Percentiles rank a stretch among this genome's conserved stretches.
Evolutionary conservation across 2,797 vertebrate species (phyloP).

Genomic region (Halcyon badia): DNA sequence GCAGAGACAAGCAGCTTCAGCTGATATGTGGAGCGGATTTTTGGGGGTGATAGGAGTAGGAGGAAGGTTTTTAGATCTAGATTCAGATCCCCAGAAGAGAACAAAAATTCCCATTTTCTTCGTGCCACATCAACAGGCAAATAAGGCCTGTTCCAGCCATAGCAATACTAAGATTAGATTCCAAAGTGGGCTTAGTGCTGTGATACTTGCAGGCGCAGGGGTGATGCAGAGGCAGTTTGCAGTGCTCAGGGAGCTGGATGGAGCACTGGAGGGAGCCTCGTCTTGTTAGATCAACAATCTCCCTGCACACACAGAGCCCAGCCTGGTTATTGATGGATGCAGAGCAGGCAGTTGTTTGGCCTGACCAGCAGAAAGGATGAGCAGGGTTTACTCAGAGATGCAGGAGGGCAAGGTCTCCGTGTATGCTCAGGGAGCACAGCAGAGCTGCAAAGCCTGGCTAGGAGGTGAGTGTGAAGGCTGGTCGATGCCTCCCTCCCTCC

Average conservation of each 20-base stretch:
- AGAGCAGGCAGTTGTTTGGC: not conserved
- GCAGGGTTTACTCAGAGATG: not conserved
- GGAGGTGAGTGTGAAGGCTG: not conserved
- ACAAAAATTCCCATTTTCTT: not conserved
- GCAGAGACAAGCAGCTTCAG: not conserved
- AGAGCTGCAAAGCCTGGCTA: not conserved
- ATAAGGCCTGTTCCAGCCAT: not conserved
- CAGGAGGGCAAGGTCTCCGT: not conserved
- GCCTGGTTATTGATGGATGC: accelerated
- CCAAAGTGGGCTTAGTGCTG: not conserved
- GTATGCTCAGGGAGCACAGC: not conserved
- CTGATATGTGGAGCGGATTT: accelerated
- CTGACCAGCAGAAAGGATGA: not conserved
- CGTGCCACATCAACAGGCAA: not conserved
- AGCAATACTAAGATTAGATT: not conserved
- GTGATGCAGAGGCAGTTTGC: not conserved
- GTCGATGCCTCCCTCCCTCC: not conserved
- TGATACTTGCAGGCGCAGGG: not conserved
- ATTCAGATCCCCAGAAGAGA: not conserved
- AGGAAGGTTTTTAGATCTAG: not conserved
- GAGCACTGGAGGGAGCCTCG: not conserved
- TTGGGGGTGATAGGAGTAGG: not conserved
- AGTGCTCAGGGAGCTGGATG: accelerated
- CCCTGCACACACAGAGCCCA: not conserved
- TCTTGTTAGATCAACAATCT: accelerated